Evolutionary conservation across 2,113 vertebrate species (phyloP).

Genomic region (Poeciliopsis occidentalis): DNA sequence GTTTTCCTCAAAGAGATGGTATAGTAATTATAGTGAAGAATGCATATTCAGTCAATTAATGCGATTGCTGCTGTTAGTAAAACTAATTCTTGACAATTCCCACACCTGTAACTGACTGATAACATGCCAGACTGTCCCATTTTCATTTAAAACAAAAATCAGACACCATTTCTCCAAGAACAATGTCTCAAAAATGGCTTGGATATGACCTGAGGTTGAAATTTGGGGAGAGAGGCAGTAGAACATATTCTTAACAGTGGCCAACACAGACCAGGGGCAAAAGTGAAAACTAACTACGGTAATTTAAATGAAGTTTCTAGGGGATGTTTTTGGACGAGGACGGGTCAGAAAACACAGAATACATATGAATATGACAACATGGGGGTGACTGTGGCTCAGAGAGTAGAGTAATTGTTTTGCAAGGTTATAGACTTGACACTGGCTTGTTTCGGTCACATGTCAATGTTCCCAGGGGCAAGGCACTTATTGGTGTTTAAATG

Average conservation of each 20-base stretch:
- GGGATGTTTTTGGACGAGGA: not conserved
- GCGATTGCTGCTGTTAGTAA: slow-evolving; percentile 30
- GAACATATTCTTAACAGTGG: not conserved
- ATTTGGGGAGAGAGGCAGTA: not conserved
- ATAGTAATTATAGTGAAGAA: slow-evolving; percentile 50
- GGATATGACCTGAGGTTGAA: not conserved
- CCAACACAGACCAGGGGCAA: not conserved
- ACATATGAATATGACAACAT: not conserved
- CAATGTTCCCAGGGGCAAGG: too few species aligned
- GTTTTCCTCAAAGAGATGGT: slow-evolving; percentile 42
- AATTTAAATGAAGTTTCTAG: not conserved
- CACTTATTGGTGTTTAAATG: too few species aligned
- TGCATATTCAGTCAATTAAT: slow-evolving; percentile 55
- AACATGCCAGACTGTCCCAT: not conserved
- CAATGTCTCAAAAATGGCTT: not conserved
- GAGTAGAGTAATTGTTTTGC: too few species aligned
- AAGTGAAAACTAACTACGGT: not conserved
- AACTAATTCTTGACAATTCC: slow-evolving; percentile 15
- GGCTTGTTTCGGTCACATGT: too few species aligned
- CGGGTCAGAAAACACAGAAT: not conserved
- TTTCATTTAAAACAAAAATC: not conserved
- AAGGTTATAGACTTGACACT: too few species aligned
- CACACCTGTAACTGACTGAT: slow-evolving; percentile 25
- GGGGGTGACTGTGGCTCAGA: too few species aligned
- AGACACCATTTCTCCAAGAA: not conserved